Evolutionary conservation across 2,888 invertebrate genomes (phyloP).

Genomic region (Trileptium ribeirensis): DNA sequence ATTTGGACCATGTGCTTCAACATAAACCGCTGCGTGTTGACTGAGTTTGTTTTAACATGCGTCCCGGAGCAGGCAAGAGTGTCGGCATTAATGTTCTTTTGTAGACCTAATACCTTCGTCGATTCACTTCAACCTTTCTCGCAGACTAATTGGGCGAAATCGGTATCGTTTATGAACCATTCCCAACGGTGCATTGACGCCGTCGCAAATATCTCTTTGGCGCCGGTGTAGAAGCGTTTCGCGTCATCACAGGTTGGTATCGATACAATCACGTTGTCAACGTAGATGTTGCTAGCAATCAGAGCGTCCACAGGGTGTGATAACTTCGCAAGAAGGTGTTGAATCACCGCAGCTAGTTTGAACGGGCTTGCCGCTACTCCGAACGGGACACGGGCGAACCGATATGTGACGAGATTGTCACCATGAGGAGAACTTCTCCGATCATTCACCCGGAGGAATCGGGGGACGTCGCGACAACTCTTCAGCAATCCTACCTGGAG

Average conservation of each 20-base stretch:
- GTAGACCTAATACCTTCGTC: conserved; percentile 20
- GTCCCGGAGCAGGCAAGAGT: background rate
- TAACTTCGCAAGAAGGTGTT: background rate
- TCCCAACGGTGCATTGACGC: conserved; percentile 21
- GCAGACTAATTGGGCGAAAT: background rate
- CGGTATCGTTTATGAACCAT: conserved; percentile 7
- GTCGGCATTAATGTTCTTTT: conserved; percentile 15
- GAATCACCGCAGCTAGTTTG: conserved; percentile 6
- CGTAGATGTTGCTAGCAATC: too few relatives aligned
- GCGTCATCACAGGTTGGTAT: too few relatives aligned
- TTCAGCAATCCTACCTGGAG: conserved; percentile 10
- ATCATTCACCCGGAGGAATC: conserved; percentile 32
- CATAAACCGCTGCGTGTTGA: conserved; percentile 28
- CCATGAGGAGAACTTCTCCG: background rate
- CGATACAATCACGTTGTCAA: too few relatives aligned
- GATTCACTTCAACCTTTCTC: background rate
- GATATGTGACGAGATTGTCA: conserved; percentile 29
- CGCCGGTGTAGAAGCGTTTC: too few relatives aligned
- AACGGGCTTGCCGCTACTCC: too few relatives aligned
- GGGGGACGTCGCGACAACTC: conserved; percentile 27
- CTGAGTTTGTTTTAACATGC: too few relatives aligned
- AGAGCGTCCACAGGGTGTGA: background rate
- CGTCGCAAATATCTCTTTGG: conserved; percentile 27
- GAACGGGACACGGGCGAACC: conserved; percentile 37
- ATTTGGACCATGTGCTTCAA: conserved; percentile 30